Percentiles rank a stretch among this genome's conserved stretches.
phyloP scores from a whole-genome alignment of 2,888 invertebrate genomes.

The Ypsolopha scabrella region DNA sequence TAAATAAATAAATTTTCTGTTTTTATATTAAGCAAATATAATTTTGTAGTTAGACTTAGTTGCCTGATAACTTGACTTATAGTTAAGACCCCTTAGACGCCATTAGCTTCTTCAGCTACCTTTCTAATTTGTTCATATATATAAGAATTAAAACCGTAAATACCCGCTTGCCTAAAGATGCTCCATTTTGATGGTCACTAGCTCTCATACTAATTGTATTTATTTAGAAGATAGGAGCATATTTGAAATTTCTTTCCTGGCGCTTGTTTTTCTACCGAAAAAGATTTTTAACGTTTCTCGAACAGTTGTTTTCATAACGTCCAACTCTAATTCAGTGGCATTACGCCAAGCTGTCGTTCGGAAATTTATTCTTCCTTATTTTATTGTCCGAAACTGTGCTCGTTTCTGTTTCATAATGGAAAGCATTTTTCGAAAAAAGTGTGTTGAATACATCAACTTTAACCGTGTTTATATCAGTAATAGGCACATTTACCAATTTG shows the following conservation, averaged over 20 bases:
- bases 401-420: slow-evolving; percentile 34
- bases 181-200: no score
- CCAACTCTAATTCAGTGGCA: slow-evolving; percentile 5
- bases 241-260: not conserved
- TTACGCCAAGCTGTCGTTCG: slow-evolving; percentile 2
- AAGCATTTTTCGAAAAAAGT: slow-evolving; percentile 24
- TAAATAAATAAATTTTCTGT: no score
- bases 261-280: not conserved
- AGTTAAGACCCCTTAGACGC: no score
- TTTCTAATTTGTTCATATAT: no score
- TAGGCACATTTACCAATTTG: slow-evolving; percentile 25
- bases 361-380: slow-evolving; percentile 11
- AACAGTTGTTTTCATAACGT: slow-evolving; percentile 6
- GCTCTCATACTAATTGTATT: no score
- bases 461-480: slow-evolving; percentile 37
- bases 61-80: no score
- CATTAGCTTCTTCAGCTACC: no score
- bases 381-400: slow-evolving; percentile 19
- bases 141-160: no score
- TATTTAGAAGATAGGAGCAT: no score
- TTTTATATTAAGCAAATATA: no score
- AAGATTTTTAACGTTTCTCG: not conserved
- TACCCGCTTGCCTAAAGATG: no score
- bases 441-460: slow-evolving; percentile 20
- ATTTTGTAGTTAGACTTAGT: no score